Conservation (phyloP, 2,113 vertebrate genomes). For the Capreolus pygargus region DNA sequence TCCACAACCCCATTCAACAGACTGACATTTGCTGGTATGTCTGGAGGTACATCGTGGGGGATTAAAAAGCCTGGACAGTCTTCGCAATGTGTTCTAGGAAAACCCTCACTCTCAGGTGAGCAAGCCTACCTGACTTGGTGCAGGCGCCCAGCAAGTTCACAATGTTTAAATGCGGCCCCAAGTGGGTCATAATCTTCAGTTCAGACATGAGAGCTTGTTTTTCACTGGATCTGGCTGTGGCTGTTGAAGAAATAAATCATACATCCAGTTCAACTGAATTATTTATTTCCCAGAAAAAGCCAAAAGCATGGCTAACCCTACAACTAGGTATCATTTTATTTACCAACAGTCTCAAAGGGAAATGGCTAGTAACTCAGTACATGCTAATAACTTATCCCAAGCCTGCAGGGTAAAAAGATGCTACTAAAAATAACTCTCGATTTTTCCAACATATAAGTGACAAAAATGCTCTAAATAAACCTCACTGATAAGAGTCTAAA, state of each 20-base stretch:
- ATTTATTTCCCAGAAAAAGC: neutral
- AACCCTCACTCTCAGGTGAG: neutral
- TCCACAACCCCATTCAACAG: neutral
- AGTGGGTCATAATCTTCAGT: slow-evolving; percentile 99
- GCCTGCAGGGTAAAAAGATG: neutral
- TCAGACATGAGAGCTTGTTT: slow-evolving; percentile 99
- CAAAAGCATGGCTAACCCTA: neutral
- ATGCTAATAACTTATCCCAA: neutral
- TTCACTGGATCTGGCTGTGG: slow-evolving; percentile 97
- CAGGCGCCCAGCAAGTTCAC: slow-evolving; percentile 97
- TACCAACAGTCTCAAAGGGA: neutral
- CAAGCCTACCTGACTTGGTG: slow-evolving; percentile 93
- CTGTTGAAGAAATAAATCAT: slow-evolving; percentile 78
- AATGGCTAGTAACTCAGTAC: neutral
- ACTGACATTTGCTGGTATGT: neutral
- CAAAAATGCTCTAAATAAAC: neutral
- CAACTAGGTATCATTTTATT: neutral
- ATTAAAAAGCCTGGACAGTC: neutral
- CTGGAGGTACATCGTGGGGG: neutral
- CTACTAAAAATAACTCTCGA: neutral
- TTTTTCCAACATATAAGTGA: neutral
- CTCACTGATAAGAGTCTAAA: neutral
- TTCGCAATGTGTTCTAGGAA: neutral
- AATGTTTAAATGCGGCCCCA: slow-evolving; percentile 97
- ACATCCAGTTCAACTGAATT: neutral